These are phyloP conservation scores for Apis cerana DNA, from an alignment of 1,140 invertebrate genomes.

Conservation along the genomic window DNA sequence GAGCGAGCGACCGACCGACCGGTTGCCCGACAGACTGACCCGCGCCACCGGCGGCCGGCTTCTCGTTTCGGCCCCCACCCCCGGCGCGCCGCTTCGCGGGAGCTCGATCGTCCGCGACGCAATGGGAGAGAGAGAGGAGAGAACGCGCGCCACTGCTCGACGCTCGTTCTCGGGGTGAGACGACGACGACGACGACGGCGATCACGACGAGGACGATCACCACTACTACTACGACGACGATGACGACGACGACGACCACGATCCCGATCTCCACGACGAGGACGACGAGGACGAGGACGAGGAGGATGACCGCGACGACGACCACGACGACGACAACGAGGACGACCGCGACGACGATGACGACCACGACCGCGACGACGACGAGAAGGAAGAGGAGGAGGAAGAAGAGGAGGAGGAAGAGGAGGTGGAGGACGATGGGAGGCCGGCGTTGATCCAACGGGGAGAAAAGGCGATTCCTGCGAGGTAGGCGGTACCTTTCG, in stretches of 20 bases:
- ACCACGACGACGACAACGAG: no score
- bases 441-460: constrained; percentile 27
- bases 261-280: no score
- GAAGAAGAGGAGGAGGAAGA: no score
- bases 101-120: constrained; percentile 33
- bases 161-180: constrained; percentile 61
- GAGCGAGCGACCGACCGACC: constrained; percentile 81
- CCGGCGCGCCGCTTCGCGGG: constrained; percentile 48
- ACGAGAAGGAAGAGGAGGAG: no score
- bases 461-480: constrained; percentile 53
- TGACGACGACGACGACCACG: no score
- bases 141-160: constrained; percentile 77
- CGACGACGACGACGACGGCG: constrained; percentile 13
- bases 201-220: no score
- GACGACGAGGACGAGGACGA: no score
- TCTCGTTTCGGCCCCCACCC: constrained; percentile 72
- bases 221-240: no score
- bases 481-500: constrained; percentile 70
- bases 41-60: constrained; percentile 77
- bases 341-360: no score
- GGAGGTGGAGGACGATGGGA: constrained; percentile 33
- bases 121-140: constrained; percentile 58
- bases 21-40: constrained; percentile 81
- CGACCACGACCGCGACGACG: no score
- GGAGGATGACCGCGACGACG: no score